Base-by-base conservation (phyloP, 2,797 vertebrate species). In the Aldrovandia affinis region DNA sequence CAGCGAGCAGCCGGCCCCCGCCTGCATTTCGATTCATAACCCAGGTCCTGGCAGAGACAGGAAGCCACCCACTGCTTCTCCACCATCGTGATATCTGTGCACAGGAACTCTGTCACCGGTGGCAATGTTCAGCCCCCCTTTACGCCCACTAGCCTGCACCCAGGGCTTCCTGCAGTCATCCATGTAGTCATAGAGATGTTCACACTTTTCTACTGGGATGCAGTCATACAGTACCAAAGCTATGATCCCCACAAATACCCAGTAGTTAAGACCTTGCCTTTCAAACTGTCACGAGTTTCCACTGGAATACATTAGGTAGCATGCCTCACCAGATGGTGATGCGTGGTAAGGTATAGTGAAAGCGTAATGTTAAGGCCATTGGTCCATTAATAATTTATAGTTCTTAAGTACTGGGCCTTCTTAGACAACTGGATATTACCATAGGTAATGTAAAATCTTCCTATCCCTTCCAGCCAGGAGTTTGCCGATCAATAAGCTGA, bases 281-380 rank as follows among this genome's bases (percentile, higher is more conserved):
- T 18, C 68, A 73, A 20, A 22, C 36, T 18, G 33, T 30, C 39
- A 20, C 15, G 63, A 42, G 68, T 73, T 75, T 75, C 39, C 36
- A 9, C 22, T 47, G 39, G 7, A 77, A n/a, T 39, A 44, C 77
- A 81, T 79, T 78, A 83, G 57, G 73, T 50, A 79, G 70, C 3
- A 2, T 57, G 42, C 73, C 78, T 63, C 22, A 59, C 9, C 80
- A 70, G 30, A 81, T 77, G n/a, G 73, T 68, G 20, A 78, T 8
- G 68, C 47, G 54, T 80, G 80, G 80, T 61, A 42, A 52, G 28
- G 65, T 65, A 80, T n/a, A 18, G 55, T 44, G 55, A 52, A 39
- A 18, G 0, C 39, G 20, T 81, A 15, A 50, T 20, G 30, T n/a
- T 33, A 68, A 47, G 9, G 15, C 61, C 12, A 22, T 22, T 68